Evolutionary conservation across 2,888 invertebrate genomes (phyloP).

Genomic region (Apoda limacodes): DNA sequence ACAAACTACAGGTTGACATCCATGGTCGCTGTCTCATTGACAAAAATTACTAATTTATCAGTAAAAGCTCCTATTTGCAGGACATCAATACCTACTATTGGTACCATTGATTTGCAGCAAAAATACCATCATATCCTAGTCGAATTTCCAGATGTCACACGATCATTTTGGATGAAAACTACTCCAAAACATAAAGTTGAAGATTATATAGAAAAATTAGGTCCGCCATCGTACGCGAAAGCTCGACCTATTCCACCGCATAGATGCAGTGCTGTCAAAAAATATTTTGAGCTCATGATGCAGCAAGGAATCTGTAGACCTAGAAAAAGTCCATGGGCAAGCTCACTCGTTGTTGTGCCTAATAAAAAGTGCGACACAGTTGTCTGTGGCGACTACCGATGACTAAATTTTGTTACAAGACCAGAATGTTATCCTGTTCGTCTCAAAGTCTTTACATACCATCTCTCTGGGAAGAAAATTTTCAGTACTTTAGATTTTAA

Average conservation of each 20-base stretch:
- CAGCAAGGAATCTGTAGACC: conserved; percentile 20
- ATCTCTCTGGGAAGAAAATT: conserved; percentile 10
- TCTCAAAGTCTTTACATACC: conserved; percentile 16
- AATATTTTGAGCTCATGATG: conserved; percentile 2
- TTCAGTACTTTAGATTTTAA: conserved; percentile 19
- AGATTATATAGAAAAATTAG: neutral
- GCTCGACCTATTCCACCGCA: conserved; percentile 1
- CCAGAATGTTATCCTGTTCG: conserved; percentile 29
- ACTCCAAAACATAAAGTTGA: neutral
- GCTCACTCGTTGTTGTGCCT: conserved; percentile 22
- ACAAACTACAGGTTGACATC: too few relatives aligned
- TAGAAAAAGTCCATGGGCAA: conserved; percentile 16
- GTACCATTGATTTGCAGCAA: too few relatives aligned
- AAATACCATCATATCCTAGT: neutral
- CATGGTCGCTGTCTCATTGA: too few relatives aligned
- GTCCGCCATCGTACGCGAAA: neutral
- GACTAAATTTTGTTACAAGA: conserved; percentile 10
- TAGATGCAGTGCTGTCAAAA: neutral
- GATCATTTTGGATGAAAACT: neutral
- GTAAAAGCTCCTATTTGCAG: too few relatives aligned
- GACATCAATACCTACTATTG: too few relatives aligned
- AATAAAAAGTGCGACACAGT: conserved; percentile 22
- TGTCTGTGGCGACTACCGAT: conserved; percentile 24
- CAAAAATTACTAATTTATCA: too few relatives aligned
- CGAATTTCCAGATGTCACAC: neutral